A percentile compares a stretch with the other conserved stretches of the same genome.
These are phyloP conservation scores for Shinisaurus crocodilurus DNA, from an alignment of 2,113 vertebrate species.

Conservation along the genomic window DNA sequence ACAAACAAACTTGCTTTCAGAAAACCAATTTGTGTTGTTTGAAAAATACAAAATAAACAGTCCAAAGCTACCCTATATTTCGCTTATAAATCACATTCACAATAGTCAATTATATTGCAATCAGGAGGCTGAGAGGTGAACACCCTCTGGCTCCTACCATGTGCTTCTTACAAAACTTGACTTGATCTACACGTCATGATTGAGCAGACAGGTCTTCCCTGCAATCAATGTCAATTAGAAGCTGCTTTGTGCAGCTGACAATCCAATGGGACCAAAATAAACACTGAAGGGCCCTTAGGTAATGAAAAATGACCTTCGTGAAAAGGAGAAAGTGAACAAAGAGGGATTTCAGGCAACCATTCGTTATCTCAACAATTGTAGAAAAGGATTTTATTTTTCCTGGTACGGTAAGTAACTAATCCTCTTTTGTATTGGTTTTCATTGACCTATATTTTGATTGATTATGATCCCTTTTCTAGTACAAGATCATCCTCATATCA, in stretches of 20 bases:
- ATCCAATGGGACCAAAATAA: slow-evolving; percentile 52
- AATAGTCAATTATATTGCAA: slow-evolving; percentile 26
- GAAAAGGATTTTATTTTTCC: neutral
- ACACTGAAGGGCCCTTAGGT: slow-evolving; percentile 2
- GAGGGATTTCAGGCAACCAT: slow-evolving; percentile 37
- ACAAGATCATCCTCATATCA: slow-evolving; percentile 36
- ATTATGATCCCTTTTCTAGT: slow-evolving; percentile 41
- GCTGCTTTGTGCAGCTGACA: slow-evolving; percentile 51
- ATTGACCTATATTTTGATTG: slow-evolving; percentile 43
- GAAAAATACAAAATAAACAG: neutral
- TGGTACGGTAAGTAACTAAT: slow-evolving; percentile 50
- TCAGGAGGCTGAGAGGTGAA: slow-evolving; percentile 44
- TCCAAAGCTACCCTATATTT: neutral
- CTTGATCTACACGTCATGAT: slow-evolving; percentile 55
- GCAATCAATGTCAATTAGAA: slow-evolving; percentile 67
- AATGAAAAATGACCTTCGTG: slow-evolving; percentile 55
- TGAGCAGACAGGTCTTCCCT: slow-evolving; percentile 51
- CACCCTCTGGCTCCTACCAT: slow-evolving; percentile 29
- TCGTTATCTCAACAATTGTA: slow-evolving; percentile 44
- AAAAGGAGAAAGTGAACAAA: slow-evolving; percentile 48
- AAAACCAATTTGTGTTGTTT: neutral
- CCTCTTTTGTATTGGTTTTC: slow-evolving; percentile 49
- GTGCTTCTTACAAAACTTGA: slow-evolving; percentile 26
- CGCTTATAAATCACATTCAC: slow-evolving; percentile 4
- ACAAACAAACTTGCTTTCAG: neutral